phyloP scores from a whole-genome alignment of 2,888 invertebrate species.

The Prosopocoilus inquinatus region DNA sequence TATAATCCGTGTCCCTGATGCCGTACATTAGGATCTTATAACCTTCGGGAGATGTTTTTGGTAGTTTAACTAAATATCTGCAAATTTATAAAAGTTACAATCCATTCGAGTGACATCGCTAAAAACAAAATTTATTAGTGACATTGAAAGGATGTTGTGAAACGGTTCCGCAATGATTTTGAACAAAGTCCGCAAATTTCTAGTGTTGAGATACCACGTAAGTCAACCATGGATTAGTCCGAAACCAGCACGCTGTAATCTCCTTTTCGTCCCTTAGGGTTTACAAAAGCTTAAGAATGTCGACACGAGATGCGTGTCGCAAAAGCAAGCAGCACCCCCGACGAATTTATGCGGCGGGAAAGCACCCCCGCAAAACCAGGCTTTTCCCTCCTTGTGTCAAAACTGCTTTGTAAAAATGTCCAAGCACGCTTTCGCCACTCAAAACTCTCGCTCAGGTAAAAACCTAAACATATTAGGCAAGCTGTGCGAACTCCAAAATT shows the following conservation, averaged over 20 bases:
- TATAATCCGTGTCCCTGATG: slow-evolving; percentile 60
- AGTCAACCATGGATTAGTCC: not conserved
- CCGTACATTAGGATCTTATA: slow-evolving; percentile 62
- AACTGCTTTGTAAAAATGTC: no score
- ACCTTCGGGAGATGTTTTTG: slow-evolving; percentile 61
- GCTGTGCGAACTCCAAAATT: no score
- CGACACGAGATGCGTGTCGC: no score
- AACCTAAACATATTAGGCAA: no score
- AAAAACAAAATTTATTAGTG: not conserved
- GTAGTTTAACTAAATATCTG: slow-evolving; percentile 63
- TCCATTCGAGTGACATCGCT: not conserved
- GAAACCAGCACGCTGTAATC: not conserved
- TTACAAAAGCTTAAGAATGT: not conserved
- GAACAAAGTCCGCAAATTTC: slow-evolving; percentile 1
- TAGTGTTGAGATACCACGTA: slow-evolving; percentile 2
- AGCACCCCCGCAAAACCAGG: no score
- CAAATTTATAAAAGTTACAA: slow-evolving; percentile 27
- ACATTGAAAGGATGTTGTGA: not conserved
- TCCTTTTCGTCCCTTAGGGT: not conserved
- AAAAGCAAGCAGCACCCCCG: no score
- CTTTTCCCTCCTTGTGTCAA: no score
- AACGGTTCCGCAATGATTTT: not conserved
- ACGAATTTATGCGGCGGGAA: no score
- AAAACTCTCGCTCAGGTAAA: no score
- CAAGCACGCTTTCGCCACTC: no score